Conservation (phyloP, 2,888 invertebrate species). For the Ganaspis brasiliensis region DNA sequence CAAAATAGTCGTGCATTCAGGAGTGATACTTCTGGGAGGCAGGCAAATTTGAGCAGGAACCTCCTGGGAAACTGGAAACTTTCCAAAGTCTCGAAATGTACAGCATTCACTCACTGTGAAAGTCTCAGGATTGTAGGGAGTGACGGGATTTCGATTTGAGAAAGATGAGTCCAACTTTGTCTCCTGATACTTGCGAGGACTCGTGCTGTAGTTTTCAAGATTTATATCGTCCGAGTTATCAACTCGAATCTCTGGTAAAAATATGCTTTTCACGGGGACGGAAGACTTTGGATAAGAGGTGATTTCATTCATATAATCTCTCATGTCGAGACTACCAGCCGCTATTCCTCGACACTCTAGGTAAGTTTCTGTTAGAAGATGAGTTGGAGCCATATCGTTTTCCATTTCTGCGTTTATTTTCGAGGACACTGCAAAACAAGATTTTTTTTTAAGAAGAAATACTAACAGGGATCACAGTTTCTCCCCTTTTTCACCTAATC, state of each 20-base stretch:
- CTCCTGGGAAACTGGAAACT: slow-evolving; percentile 36
- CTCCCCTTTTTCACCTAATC: no score
- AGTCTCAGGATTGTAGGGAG: slow-evolving; percentile 58
- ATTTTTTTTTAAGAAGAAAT: slow-evolving; percentile 55
- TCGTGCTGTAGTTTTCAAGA: slow-evolving; percentile 81
- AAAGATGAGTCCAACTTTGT: slow-evolving; percentile 57
- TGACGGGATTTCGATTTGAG: slow-evolving; percentile 42
- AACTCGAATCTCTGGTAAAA: slow-evolving; percentile 73
- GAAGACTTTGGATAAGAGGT: slow-evolving; percentile 64
- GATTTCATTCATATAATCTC: slow-evolving; percentile 72
- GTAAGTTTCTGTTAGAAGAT: slow-evolving; percentile 60
- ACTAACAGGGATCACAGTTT: no score
- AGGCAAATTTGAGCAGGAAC: slow-evolving; percentile 41
- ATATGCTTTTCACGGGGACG: slow-evolving; percentile 64
- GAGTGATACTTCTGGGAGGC: slow-evolving; percentile 41
- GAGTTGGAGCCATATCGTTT: slow-evolving; percentile 82
- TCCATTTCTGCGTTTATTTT: slow-evolving; percentile 86
- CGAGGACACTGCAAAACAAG: slow-evolving; percentile 82
- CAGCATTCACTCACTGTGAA: slow-evolving; percentile 62
- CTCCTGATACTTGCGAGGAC: slow-evolving; percentile 80
- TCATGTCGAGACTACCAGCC: slow-evolving; percentile 74
- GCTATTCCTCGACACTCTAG: slow-evolving; percentile 64
- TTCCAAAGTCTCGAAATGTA: slow-evolving; percentile 63
- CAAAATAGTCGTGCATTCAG: slow-evolving; percentile 70
- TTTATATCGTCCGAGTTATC: slow-evolving; percentile 77